Percentiles rank a stretch among this genome's conserved stretches.
phyloP scores from a whole-genome alignment of 2,888 invertebrate species.

The Calliscelio sp. region DNA sequence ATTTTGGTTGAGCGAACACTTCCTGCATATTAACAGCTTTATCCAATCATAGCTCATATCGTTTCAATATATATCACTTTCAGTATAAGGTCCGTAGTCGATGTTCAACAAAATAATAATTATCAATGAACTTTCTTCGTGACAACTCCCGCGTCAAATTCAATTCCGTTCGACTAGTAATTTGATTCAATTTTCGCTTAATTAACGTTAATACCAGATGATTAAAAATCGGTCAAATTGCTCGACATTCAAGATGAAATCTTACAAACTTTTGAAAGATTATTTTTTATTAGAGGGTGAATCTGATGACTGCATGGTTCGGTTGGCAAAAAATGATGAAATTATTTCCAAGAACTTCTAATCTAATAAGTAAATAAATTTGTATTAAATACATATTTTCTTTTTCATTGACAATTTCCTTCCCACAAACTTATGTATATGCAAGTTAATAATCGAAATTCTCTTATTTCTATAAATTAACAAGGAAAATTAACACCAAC shows the following conservation, averaged over 20 bases:
- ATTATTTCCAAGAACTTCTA: slow-evolving; percentile 92
- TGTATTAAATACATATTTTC: not conserved
- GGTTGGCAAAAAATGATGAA: slow-evolving; percentile 97
- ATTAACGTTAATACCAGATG: slow-evolving; percentile 8
- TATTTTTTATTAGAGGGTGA: slow-evolving; percentile 89
- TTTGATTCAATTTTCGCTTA: slow-evolving; percentile 9
- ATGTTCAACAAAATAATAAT: slow-evolving; percentile 45
- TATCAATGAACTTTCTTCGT: slow-evolving; percentile 33
- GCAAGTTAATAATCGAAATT: no score
- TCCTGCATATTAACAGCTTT: slow-evolving; percentile 71
- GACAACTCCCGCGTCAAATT: not conserved
- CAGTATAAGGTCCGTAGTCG: slow-evolving; percentile 25
- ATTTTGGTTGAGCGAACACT: slow-evolving; percentile 71
- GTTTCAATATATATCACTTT: slow-evolving; percentile 60
- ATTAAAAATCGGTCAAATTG: slow-evolving; percentile 2
- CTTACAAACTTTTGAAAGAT: not conserved
- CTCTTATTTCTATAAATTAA: no score
- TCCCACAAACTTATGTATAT: no score
- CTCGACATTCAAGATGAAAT: not conserved
- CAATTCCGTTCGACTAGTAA: not conserved
- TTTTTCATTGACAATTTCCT: not conserved
- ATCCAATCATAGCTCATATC: slow-evolving; percentile 65
- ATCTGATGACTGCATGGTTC: slow-evolving; percentile 98
- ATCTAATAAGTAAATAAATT: slow-evolving; percentile 66
- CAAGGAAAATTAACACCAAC: no score